Percentiles rank a stretch among this genome's conserved stretches.
Evolutionary conservation across 2,797 vertebrate genomes (phyloP).

Genomic region (Chaetodon trifasciatus): DNA sequence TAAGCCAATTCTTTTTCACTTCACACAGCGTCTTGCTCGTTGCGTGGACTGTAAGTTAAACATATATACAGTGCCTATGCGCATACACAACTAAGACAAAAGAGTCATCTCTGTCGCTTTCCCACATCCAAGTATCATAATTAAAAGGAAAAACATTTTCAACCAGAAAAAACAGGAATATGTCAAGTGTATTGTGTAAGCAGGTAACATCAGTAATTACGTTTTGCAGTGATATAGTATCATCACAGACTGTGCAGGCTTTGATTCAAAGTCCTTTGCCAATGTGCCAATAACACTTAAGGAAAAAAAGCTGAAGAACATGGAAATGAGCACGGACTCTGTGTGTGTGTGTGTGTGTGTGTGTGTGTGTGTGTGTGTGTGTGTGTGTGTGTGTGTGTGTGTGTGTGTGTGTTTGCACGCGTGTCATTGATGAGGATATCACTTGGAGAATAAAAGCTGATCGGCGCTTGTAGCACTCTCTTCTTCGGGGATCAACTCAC

Average conservation of each 20-base stretch:
- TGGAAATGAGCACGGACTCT: slow-evolving; percentile 53
- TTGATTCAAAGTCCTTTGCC: slow-evolving; percentile 73
- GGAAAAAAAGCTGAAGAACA: slow-evolving; percentile 58
- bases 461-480: slow-evolving; percentile 81
- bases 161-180: slow-evolving; percentile 32
- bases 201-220: slow-evolving; percentile 58
- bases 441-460: slow-evolving; percentile 85
- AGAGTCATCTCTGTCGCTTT: background rate
- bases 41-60: slow-evolving; percentile 21
- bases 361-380: background rate
- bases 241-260: slow-evolving; percentile 46
- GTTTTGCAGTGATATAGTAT: slow-evolving; percentile 43
- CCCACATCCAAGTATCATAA: slow-evolving; percentile 18
- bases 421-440: slow-evolving; percentile 86
- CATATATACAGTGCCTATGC: background rate
- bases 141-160: slow-evolving; percentile 46
- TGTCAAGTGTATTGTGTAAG: slow-evolving; percentile 52
- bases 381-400: slow-evolving; percentile 8
- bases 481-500: slow-evolving; percentile 86
- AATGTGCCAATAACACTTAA: slow-evolving; percentile 66
- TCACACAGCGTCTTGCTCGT: slow-evolving; percentile 23
- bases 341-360: background rate
- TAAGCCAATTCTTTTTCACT: slow-evolving; percentile 51
- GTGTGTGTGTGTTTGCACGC: background rate
- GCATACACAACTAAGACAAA: background rate